A percentile compares a stretch with the other conserved stretches of the same genome.
Conservation (phyloP, 2,797 vertebrate species). For the Myiotriccus ornatus region DNA sequence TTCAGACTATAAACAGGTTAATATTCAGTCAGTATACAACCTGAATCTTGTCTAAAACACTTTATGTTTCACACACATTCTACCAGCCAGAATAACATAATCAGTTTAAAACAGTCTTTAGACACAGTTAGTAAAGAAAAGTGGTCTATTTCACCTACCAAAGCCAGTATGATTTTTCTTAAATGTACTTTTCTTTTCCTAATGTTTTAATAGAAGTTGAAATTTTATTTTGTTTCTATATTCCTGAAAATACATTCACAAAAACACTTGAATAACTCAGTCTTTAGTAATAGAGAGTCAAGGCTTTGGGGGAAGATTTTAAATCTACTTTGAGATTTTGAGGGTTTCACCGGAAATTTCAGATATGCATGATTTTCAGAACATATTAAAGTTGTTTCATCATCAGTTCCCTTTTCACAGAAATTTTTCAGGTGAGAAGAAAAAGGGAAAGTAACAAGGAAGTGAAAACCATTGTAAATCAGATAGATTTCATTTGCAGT, state of each 20-base stretch:
- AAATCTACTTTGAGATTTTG: neutral
- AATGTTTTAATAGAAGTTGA: neutral
- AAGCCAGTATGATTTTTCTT: neutral
- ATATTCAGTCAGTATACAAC: neutral
- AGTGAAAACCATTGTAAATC: neutral
- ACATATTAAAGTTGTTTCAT: neutral
- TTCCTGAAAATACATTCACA: neutral
- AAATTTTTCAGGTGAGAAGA: neutral
- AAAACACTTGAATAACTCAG: neutral
- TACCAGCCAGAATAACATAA: neutral
- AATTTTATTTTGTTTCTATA: neutral
- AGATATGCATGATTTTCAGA: neutral
- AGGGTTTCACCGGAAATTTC: neutral
- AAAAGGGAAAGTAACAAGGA: neutral
- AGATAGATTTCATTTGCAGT: neutral
- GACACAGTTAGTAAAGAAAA: neutral
- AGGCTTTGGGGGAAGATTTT: neutral
- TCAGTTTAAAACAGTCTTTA: neutral
- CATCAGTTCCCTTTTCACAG: neutral
- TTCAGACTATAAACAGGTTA: neutral
- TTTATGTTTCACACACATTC: neutral
- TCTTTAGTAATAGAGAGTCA: neutral
- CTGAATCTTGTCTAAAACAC: neutral
- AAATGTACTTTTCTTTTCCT: neutral
- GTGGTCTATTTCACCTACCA: neutral